phyloP scores from a whole-genome alignment of 2,888 invertebrate species.

The Chromoteleia sp. region DNA sequence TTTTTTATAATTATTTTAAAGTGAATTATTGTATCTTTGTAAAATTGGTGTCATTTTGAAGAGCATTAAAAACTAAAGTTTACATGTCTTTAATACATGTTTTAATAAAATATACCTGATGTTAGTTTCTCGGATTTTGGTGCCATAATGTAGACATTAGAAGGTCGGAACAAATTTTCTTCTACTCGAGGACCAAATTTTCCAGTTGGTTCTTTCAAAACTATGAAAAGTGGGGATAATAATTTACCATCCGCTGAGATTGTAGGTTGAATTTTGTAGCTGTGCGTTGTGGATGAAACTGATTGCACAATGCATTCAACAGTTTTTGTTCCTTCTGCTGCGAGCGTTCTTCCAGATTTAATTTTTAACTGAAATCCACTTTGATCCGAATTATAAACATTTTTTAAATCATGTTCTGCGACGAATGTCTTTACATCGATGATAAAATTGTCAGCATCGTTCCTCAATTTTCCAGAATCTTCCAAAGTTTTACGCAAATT shows the following conservation, averaged over 20 bases:
- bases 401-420: too few species aligned
- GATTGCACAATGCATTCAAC: slow-evolving; percentile 63
- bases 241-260: slow-evolving; percentile 20
- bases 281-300: background rate
- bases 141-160: background rate
- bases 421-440: slow-evolving; percentile 15
- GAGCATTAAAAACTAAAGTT: too few species aligned
- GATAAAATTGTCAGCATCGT: slow-evolving; percentile 20
- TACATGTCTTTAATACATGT: too few species aligned
- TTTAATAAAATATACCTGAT: too few species aligned
- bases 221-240: slow-evolving; percentile 2
- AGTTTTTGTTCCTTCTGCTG: slow-evolving; percentile 48
- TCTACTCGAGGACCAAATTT: background rate
- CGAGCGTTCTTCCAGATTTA: slow-evolving; percentile 42
- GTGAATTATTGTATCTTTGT: too few species aligned
- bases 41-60: too few species aligned
- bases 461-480: slow-evolving; percentile 7
- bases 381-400: slow-evolving; percentile 66
- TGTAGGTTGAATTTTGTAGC: background rate
- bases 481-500: slow-evolving; percentile 29
- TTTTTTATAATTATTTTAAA: too few species aligned
- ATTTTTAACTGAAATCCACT: slow-evolving; percentile 69
- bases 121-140: too few species aligned
- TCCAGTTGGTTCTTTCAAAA: slow-evolving; percentile 2
- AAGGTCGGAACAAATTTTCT: slow-evolving; percentile 2